Base-by-base conservation (phyloP, 2,888 invertebrate species). In the Nephrotoma flavescens region DNA sequence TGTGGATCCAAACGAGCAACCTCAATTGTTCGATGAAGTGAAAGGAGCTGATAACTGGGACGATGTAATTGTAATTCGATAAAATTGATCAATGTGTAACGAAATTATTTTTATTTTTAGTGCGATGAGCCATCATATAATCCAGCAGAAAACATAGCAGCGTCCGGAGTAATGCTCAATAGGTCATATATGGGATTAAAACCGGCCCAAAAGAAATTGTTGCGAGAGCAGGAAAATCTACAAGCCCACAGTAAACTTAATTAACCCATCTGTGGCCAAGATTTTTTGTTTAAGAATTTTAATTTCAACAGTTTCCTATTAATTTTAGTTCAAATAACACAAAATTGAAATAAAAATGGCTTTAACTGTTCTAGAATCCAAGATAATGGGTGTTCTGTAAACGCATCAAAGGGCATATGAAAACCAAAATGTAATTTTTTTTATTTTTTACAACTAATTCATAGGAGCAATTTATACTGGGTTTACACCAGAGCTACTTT, bases 91-190 rank as follows among this genome's bases (percentile, higher is more conserved):
- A 44, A 11, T 31, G 19, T 85, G 2, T 44, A 85, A 44, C 7
- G 1, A 15, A n/a, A 19, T 85, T 85, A 12, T 19, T 19, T 19
- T 85, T 85, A 31, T 83, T 87, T 85, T 0, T 44, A 86, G 87
- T 88, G 89, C 0, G 87, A 88, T 12, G 88, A 88, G 0, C 88
- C 89, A 2, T 45, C 89, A 4, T 89, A 89, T 71, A 87, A 89
- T 88, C 89, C 89, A 0, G 87, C n/a, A 9, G 83, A 87, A 2
- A 88, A 89, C 44, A 87, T 88, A 0, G 87, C 88, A 19, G 88
- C 87, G 1, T 87, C 89, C 0, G 87, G 88, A n/a, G 88, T 89
- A 4, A 44, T 89, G 12, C 89, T 89, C 2, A 86, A 44, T 41
- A 11, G 31, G n/a, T 41, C 84, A 4, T 84, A 42, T 42, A 6